A percentile compares a stretch with the other conserved stretches of the same genome.
phyloP scores from a whole-genome alignment of 2,888 invertebrate species.

The Hololepta plana region DNA sequence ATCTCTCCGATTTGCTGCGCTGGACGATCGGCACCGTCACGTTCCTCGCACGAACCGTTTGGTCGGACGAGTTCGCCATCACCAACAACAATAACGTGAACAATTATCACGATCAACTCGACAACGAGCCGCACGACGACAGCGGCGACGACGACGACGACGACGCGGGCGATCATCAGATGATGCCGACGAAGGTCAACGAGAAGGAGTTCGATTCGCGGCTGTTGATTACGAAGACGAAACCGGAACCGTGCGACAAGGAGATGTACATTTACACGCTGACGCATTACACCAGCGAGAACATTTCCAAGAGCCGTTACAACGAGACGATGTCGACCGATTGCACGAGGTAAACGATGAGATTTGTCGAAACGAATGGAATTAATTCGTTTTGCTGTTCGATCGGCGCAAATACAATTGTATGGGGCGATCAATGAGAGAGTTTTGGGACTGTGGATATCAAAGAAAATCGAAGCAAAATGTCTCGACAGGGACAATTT shows the following conservation, averaged over 20 bases:
- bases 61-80: conserved; percentile 30
- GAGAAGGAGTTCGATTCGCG: conserved; percentile 35
- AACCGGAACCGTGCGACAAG: conserved; percentile 73
- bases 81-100: conserved; percentile 21
- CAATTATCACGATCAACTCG: no score
- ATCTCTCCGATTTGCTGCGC: conserved; percentile 34
- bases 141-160: conserved; percentile 10
- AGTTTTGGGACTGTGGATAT: no score
- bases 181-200: conserved; percentile 28
- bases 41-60: conserved; percentile 38
- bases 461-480: no score
- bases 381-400: no score
- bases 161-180: conserved; percentile 8
- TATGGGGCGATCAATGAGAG: no score
- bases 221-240: conserved; percentile 56
- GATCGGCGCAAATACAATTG: no score
- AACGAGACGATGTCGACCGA: conserved; percentile 21
- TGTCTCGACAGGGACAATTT: no score
- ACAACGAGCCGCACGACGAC: conserved; percentile 7
- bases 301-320: conserved; percentile 21
- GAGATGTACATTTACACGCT: conserved; percentile 30
- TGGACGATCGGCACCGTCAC: conserved; percentile 39
- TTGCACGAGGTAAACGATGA: conserved; percentile 19
- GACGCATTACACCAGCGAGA: conserved; percentile 20
- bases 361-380: no score